Conservation (phyloP, 2,113 vertebrate species). For the Ahaetulla prasina region DNA sequence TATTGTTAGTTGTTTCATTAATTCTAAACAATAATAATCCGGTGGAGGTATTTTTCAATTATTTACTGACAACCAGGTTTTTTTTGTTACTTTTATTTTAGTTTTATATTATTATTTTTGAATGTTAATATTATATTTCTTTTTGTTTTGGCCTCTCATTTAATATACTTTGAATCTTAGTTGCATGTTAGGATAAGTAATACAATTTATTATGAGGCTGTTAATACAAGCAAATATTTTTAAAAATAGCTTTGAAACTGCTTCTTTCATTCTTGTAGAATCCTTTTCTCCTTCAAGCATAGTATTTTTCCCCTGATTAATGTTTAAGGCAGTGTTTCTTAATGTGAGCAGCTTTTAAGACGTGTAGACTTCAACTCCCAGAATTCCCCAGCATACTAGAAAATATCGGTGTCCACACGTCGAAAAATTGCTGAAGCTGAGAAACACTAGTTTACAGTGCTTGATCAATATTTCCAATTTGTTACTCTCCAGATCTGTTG, state of each 20-base stretch:
- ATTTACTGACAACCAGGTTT: neutral
- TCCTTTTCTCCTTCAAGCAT: neutral
- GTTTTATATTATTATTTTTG: neutral
- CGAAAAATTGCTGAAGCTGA: neutral
- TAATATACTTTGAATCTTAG: neutral
- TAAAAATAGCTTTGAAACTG: neutral
- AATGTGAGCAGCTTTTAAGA: neutral
- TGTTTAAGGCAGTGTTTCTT: neutral
- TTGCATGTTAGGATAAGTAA: neutral
- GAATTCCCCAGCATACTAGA: neutral
- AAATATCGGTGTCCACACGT: neutral
- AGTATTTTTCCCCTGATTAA: neutral
- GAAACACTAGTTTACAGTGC: neutral
- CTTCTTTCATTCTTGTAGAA: neutral
- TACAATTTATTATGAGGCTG: neutral
- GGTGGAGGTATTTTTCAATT: neutral
- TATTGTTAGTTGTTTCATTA: neutral
- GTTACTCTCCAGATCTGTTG: neutral
- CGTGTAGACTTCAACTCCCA: neutral
- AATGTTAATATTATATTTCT: neutral
- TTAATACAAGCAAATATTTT: neutral
- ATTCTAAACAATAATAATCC: neutral
- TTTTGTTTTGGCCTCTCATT: neutral
- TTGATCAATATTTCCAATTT: neutral
- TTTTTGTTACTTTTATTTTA: neutral